Evolutionary conservation across 1,140 invertebrate species (phyloP), one percentile per base, ranked within the genome.

Genomic region (Drosophila albomicans): DNA sequence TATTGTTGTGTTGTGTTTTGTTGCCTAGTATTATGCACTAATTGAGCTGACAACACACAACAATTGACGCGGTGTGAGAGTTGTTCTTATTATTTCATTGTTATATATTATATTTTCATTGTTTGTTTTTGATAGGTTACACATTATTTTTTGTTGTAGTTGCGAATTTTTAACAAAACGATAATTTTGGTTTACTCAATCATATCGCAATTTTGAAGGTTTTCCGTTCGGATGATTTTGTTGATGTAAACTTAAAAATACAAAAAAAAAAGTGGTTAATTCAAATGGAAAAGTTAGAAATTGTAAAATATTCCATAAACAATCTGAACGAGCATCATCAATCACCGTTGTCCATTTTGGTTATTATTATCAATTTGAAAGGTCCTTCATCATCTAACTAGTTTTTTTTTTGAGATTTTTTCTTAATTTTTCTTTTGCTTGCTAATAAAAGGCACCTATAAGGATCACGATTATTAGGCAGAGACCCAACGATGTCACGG

Each of bases 21-120:
- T 38, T 38, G 35, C 7, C 8, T 25, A 28, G 45, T 64, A 62
- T 62, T 68, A 51, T 71, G 54, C 59, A 54, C 59, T 64, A 75
- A 75, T 71, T 71, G 41, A 58, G 56, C 52, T 56, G 51, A 67
- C 46, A 52, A 73, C 13, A 57, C 32, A 25, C 20, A 25, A 25
- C 20, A 25, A 8, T 5, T 32, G 32, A 32, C 32, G 32, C 41
- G 54, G 8, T 57, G 32, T 57, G 35, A 10, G 16, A 38, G 5
- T 45, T 45, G n/a, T 32, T 65, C 28, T 10, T 54, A 11, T 43
- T 16, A 30, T 28, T 13, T 4, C 5, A 25, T 35, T 28, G 25
- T 43, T 8, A 38, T 28, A 25, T 13, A 38, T 32, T 51, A n/a
- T 32, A 1, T 38, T n/a, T 28, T 16, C 15, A 5, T 48, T 20